These are phyloP conservation scores for Malurus alboscapulatus DNA, from an alignment of 2,113 vertebrate species.

Conservation along the genomic window DNA sequence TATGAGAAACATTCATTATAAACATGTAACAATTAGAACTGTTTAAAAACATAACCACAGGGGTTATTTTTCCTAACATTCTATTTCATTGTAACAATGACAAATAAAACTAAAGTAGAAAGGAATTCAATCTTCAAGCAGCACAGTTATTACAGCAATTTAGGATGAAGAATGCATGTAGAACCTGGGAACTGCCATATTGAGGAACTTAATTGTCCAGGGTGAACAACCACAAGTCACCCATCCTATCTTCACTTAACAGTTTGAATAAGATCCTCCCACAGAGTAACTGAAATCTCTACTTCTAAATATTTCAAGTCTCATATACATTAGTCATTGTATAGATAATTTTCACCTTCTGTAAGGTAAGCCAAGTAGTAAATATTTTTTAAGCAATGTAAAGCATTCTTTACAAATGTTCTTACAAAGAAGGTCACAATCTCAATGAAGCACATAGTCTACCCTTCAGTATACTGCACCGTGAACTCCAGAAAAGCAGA, in stretches of 20 bases:
- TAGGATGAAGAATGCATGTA: not conserved
- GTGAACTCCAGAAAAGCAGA: not conserved
- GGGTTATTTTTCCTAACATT: not conserved
- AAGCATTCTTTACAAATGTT: not conserved
- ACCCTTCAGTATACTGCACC: not conserved
- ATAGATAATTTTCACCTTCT: not conserved
- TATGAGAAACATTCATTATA: not conserved
- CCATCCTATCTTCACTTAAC: not conserved
- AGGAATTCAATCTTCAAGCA: not conserved
- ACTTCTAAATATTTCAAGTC: not conserved
- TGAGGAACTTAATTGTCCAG: not conserved
- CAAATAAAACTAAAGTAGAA: not conserved
- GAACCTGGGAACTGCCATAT: too few species aligned
- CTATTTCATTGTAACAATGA: not conserved
- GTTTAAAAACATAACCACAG: fast-evolving
- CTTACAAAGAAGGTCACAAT: not conserved
- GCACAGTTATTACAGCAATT: not conserved
- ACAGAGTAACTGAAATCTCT: not conserved
- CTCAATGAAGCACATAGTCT: not conserved
- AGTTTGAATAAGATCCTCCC: not conserved
- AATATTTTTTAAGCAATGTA: not conserved
- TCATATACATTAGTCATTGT: not conserved
- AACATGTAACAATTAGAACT: not conserved
- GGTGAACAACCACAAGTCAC: not conserved
- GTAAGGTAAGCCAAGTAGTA: not conserved